Percentiles rank a stretch among this genome's conserved stretches.
These are phyloP conservation scores for Apaloderma vittatum DNA, from an alignment of 2,113 vertebrate species.

Conservation along the genomic window DNA sequence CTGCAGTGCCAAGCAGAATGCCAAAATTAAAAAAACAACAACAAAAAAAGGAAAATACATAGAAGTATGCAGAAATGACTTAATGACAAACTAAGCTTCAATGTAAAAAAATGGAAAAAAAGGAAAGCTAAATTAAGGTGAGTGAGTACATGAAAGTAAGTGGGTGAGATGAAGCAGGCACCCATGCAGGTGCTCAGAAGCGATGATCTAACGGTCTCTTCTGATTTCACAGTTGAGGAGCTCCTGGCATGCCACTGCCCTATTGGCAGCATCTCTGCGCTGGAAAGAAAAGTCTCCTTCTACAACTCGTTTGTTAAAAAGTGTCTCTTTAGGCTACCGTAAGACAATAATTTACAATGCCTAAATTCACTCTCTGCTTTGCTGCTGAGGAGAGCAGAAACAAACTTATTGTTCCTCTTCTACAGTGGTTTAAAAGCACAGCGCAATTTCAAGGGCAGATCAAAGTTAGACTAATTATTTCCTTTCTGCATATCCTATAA, in stretches of 20 bases:
- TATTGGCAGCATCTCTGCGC: neutral
- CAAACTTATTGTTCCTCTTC: conserved; percentile 24
- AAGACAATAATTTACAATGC: neutral
- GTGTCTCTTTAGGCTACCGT: conserved; percentile 6
- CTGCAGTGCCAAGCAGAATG: neutral
- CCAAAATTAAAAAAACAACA: neutral
- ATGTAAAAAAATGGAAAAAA: neutral
- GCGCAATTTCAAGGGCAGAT: conserved; percentile 66
- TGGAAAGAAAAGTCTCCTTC: neutral
- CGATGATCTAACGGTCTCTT: neutral
- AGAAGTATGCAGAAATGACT: neutral
- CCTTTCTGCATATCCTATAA: conserved; percentile 64
- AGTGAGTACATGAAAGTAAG: neutral
- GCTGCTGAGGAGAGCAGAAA: conserved; percentile 59
- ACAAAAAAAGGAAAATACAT: neutral
- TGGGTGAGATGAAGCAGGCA: neutral
- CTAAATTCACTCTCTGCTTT: conserved; percentile 1
- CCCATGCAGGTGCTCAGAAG: neutral
- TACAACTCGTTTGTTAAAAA: neutral
- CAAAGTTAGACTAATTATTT: conserved; percentile 76
- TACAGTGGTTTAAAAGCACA: conserved; percentile 40
- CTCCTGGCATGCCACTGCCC: neutral
- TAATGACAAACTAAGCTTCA: neutral
- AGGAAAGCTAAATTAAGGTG: neutral
- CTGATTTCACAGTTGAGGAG: conserved; percentile 1